Conservation (phyloP, 2,113 vertebrate genomes). For the Pogonocichla stellata region DNA sequence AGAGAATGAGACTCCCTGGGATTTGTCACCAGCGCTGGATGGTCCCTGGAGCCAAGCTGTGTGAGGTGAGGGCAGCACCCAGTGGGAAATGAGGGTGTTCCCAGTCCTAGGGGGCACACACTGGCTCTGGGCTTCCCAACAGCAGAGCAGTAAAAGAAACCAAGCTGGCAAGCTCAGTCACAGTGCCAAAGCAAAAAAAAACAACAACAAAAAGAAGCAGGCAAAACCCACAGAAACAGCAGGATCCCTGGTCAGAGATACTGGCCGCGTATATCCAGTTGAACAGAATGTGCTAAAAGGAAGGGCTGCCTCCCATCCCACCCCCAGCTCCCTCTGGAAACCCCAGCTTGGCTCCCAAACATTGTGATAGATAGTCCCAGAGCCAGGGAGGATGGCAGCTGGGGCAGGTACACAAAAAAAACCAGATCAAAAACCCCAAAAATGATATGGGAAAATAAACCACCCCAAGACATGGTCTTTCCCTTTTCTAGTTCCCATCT, state of each 20-base stretch:
- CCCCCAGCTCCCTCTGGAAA: neutral
- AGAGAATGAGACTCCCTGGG: too few species aligned
- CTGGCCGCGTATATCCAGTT: rapidly evolving
- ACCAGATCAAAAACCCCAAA: neutral
- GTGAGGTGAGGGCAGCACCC: rapidly evolving
- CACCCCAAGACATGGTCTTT: neutral
- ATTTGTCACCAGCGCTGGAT: rapidly evolving
- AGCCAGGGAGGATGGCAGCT: neutral
- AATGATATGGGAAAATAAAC: neutral
- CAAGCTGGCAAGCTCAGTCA: neutral
- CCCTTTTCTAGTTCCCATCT: neutral
- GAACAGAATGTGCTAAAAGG: neutral
- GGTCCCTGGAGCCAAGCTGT: neutral
- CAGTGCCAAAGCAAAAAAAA: neutral
- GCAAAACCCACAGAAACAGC: neutral
- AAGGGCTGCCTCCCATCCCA: neutral
- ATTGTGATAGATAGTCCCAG: rapidly evolving
- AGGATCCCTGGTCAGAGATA: too few species aligned
- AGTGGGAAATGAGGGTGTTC: rapidly evolving
- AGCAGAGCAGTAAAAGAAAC: neutral
- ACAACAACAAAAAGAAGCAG: neutral
- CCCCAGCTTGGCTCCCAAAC: neutral
- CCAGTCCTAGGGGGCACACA: rapidly evolving
- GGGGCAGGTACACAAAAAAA: neutral
- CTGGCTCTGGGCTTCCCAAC: neutral